phyloP scores from a whole-genome alignment of 2,888 invertebrate genomes.

The Ennomos quercinarius region DNA sequence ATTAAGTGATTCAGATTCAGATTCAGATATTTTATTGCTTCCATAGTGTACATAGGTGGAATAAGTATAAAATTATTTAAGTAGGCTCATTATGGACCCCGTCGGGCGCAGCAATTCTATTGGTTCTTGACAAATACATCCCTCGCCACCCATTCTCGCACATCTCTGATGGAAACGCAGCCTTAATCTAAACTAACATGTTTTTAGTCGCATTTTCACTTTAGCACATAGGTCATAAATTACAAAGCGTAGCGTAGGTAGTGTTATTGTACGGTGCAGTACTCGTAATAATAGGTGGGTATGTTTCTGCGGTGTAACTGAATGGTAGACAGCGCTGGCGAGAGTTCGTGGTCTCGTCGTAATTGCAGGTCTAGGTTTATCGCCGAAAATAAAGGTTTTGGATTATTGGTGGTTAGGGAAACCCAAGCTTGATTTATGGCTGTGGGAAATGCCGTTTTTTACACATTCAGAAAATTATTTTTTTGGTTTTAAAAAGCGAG shows the following conservation, averaged over 20 bases:
- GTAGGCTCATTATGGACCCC: no score
- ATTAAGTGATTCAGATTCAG: no score
- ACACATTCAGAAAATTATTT: not conserved
- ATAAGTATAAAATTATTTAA: no score
- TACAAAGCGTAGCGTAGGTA: slow-evolving; percentile 3
- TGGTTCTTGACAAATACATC: no score
- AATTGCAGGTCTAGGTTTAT: slow-evolving; percentile 23
- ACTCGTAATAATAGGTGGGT: slow-evolving; percentile 1
- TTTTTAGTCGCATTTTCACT: slow-evolving; percentile 16
- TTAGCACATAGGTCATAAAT: slow-evolving; percentile 16
- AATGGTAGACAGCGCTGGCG: slow-evolving; percentile 12
- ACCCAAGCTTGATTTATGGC: slow-evolving; percentile 11
- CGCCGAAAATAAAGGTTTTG: slow-evolving; percentile 9
- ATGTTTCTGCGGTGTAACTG: slow-evolving; percentile 7
- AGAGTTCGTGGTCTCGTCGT: slow-evolving; percentile 26
- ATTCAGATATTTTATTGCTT: no score
- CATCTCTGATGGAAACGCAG: no score
- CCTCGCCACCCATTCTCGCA: no score
- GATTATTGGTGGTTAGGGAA: slow-evolving; percentile 5
- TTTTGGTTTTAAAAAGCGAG: no score
- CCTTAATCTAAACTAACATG: no score
- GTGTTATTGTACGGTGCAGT: slow-evolving; percentile 14
- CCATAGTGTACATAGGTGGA: no score
- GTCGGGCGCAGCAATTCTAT: no score
- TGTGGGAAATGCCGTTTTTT: slow-evolving; percentile 4